Evolutionary conservation across 2,113 vertebrate genomes (phyloP).

Genomic region (Tursiops truncatus): DNA sequence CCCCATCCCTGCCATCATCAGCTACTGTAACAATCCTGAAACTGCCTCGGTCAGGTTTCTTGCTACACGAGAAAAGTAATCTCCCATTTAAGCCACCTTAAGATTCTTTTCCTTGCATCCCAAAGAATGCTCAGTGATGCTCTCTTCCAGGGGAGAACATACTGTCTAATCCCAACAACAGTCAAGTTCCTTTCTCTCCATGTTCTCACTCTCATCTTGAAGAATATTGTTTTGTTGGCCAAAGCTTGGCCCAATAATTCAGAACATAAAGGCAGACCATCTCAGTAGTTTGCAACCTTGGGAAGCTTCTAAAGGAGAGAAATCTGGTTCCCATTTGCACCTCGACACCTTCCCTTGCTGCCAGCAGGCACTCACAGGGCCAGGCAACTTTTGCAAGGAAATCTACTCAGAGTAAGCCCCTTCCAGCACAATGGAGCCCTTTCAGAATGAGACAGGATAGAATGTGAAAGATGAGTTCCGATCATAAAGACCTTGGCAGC

Average conservation of each 20-base stretch:
- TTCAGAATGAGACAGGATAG: background rate
- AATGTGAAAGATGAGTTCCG: background rate
- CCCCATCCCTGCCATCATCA: background rate
- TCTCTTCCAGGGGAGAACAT: background rate
- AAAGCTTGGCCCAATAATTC: background rate
- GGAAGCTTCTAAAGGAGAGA: background rate
- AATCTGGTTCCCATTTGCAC: slow-evolving; percentile 48
- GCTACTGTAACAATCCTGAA: background rate
- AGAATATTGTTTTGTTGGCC: background rate
- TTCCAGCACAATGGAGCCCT: background rate
- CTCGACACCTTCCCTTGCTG: background rate
- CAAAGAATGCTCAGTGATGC: background rate
- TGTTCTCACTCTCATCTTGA: background rate
- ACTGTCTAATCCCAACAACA: too few relatives aligned
- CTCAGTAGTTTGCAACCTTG: background rate
- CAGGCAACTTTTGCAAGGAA: background rate
- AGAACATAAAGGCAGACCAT: background rate
- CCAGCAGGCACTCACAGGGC: background rate
- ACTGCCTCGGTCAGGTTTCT: background rate
- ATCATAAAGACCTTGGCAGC: background rate
- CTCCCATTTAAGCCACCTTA: background rate
- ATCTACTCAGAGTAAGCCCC: background rate
- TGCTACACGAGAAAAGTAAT: background rate
- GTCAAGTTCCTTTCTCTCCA: background rate
- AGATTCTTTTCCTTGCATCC: background rate